Base-by-base conservation (phyloP, 2,797 vertebrate species). In the Australoheros facetus region DNA sequence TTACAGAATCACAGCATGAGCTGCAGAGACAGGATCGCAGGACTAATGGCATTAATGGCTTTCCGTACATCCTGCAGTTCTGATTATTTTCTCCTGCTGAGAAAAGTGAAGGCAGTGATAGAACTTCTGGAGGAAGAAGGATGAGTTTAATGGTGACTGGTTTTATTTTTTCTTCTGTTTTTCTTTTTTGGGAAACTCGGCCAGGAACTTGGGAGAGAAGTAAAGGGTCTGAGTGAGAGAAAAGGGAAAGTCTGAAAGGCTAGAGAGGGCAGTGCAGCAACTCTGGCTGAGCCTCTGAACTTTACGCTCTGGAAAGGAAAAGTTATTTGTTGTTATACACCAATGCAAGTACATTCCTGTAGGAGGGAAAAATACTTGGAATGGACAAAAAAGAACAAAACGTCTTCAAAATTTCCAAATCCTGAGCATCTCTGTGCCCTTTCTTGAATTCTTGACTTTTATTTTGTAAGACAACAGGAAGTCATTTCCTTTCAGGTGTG, bases 211-310 rank as follows among this genome's bases (percentile, higher is more conserved):
- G 7, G 14, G 53, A 72, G 64, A 79, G 37, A 71, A 87, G 51
- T 71, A 77, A 81, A 83, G 78, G 64, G 80, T 75, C 56, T 1
- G 26, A 80, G 73, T 21, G n/a, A 30, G 53, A 70, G 57, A 79
- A 54, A 56, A 56, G 62, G 66, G 57, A 54, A 76, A 21, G 62
- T 4, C 6, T n/a, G 14, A 48, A 71, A 16, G 56, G 84, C 71
- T 3, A 62, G 34, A 56, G 7, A 56, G 84, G 90, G 89, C 89
- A 91, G 86, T 88, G 88, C 56, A 39, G 75, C 17, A 10, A 62
- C 81, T 70, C 28, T 0, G 34, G 51, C 83, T 80, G 72, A 79
- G 56, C 34, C 9, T 54, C 79, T 69, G 2, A 55, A 70, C 32
- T 3, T 42, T 3, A 55, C 30, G 3, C 2, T 60, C 37, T 19